phyloP scores from a whole-genome alignment of 2,888 invertebrate genomes.

The Drosophila picticornis region DNA sequence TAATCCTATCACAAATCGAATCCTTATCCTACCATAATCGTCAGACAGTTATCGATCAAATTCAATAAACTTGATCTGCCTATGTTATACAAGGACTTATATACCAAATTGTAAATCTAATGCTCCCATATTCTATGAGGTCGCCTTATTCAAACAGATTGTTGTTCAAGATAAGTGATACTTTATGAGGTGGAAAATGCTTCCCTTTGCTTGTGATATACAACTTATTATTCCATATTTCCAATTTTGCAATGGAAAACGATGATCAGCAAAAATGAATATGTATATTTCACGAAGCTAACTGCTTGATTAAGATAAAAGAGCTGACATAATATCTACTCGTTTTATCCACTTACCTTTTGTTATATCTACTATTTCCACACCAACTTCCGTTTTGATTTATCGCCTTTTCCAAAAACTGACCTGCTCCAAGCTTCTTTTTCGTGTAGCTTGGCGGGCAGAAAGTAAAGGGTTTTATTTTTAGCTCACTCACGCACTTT shows the following conservation, averaged over 20 bases:
- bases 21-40: neutral
- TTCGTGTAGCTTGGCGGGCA: slow-evolving; percentile 19
- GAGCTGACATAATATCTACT: neutral
- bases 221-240: neutral
- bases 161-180: neutral
- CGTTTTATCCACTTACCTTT: slow-evolving; percentile 9
- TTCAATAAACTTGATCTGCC: neutral
- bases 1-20: neutral
- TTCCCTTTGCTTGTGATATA: neutral
- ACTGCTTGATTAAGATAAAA: neutral
- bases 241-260: neutral
- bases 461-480: slow-evolving; percentile 9
- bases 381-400: slow-evolving; percentile 12
- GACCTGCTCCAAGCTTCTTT: slow-evolving; percentile 56
- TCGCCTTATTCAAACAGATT: neutral
- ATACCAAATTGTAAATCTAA: neutral
- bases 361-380: neutral
- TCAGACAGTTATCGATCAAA: neutral
- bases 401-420: slow-evolving; percentile 34
- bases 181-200: too few species aligned
- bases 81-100: neutral
- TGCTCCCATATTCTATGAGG: neutral
- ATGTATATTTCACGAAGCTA: neutral
- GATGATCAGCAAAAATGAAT: neutral
- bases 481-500: slow-evolving; percentile 61